Percentiles rank a stretch among this genome's conserved stretches.
These are phyloP conservation scores for Podarcis lilfordi DNA, from an alignment of 2,797 vertebrate genomes.

Conservation along the genomic window DNA sequence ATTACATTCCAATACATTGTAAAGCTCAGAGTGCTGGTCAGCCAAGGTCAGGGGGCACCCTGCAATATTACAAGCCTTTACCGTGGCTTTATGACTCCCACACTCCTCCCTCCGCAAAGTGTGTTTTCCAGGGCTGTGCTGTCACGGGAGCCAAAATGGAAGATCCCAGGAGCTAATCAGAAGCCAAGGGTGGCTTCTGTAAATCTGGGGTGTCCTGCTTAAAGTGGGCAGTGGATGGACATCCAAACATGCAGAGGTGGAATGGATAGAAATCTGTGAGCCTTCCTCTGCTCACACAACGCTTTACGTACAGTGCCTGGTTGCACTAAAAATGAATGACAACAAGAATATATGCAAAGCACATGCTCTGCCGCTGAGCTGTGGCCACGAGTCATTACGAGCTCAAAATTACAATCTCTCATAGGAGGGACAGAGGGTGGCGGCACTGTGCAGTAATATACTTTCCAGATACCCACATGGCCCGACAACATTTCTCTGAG, in stretches of 20 bases:
- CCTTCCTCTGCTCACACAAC: background rate
- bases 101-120: too few species aligned
- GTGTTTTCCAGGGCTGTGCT: too few species aligned
- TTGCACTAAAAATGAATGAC: background rate
- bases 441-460: slow-evolving; percentile 10
- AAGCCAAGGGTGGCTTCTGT: too few species aligned
- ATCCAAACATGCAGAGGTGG: background rate
- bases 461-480: slow-evolving; percentile 31
- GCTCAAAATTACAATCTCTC: background rate
- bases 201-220: background rate
- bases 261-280: background rate
- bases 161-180: too few species aligned
- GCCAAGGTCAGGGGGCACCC: too few species aligned
- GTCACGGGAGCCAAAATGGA: too few species aligned
- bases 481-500: slow-evolving; percentile 36
- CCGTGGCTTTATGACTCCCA: too few species aligned
- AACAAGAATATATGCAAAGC: background rate
- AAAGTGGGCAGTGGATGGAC: background rate
- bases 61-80: too few species aligned
- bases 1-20: too few species aligned
- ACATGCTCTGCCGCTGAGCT: background rate
- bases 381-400: background rate
- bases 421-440: background rate
- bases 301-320: background rate
- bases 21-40: too few species aligned